A percentile compares a stretch with the other conserved stretches of the same genome.
Evolutionary conservation across 2,113 vertebrate species (phyloP).

Genomic region (Pteruthius melanotis): DNA sequence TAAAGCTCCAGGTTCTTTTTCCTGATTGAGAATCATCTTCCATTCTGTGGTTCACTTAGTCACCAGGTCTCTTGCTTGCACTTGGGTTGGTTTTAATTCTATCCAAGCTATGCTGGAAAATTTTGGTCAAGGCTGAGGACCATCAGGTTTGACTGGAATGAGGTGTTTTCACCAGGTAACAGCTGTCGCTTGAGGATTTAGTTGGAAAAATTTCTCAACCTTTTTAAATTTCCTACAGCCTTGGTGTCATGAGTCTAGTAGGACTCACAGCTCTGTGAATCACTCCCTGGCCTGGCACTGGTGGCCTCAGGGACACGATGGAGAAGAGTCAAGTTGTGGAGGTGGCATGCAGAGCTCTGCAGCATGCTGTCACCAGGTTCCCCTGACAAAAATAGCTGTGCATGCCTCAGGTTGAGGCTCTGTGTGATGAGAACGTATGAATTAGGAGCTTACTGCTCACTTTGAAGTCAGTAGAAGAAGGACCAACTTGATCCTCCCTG

Average conservation of each 20-base stretch:
- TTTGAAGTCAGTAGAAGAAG: neutral
- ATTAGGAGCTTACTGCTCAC: neutral
- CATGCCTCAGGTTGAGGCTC: neutral
- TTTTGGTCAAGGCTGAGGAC: neutral
- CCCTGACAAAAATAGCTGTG: neutral
- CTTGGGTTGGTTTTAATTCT: neutral
- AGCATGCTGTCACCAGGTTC: neutral
- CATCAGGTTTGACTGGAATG: neutral
- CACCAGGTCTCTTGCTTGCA: neutral
- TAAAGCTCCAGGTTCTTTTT: neutral
- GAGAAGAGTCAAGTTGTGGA: neutral
- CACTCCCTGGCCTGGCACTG: neutral
- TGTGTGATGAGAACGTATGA: neutral
- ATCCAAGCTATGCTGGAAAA: neutral
- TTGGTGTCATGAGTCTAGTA: neutral
- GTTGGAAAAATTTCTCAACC: neutral
- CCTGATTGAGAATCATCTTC: neutral
- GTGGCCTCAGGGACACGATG: neutral
- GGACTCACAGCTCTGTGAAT: neutral
- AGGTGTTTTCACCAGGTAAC: neutral
- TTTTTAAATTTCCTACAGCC: neutral
- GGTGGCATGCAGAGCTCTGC: neutral
- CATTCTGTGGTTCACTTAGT: neutral
- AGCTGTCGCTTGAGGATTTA: neutral
- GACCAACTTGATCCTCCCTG: neutral